phyloP scores from a whole-genome alignment of 1,140 invertebrate genomes.

The Caerostris extrusa region DNA sequence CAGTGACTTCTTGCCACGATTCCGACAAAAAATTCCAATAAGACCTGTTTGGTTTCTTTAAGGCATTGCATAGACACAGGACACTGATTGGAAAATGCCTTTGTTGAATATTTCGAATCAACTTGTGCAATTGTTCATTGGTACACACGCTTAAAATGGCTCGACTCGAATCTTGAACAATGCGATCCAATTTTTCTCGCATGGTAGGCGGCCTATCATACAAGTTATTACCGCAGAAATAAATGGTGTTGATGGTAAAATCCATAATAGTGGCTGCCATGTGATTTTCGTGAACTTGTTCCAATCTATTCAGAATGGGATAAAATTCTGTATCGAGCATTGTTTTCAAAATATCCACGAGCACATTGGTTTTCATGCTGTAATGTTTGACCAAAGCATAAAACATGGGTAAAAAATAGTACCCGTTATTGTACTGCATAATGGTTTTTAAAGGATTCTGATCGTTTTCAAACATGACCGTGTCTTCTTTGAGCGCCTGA shows the following conservation, averaged over 20 bases:
- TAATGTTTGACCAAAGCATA: slow-evolving; percentile 13
- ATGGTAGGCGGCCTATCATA: not conserved
- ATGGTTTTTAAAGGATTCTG: slow-evolving; percentile 48
- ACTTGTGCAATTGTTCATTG: not conserved
- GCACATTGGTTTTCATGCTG: not conserved
- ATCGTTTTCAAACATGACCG: not conserved
- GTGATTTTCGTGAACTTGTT: not conserved
- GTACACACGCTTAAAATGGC: not conserved
- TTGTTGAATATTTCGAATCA: slow-evolving; percentile 17
- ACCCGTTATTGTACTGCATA: slow-evolving; percentile 28
- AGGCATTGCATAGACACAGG: not conserved
- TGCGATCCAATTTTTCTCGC: slow-evolving; percentile 8
- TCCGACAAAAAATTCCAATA: slow-evolving; percentile 47
- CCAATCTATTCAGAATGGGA: not conserved
- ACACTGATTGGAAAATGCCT: slow-evolving; percentile 19
- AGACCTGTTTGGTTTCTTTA: not conserved
- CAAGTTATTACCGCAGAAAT: slow-evolving; percentile 35
- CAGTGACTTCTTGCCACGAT: slow-evolving; percentile 42
- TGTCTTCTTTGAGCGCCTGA: not conserved
- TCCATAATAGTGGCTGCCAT: not conserved
- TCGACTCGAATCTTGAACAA: not conserved
- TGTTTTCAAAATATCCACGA: not conserved
- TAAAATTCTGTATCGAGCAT: not conserved
- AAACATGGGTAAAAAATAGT: slow-evolving; percentile 69
- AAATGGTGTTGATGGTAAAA: slow-evolving; percentile 1